Percentiles rank a stretch among this genome's conserved stretches.
These are phyloP conservation scores for Leptobrachium ailaonicum DNA, from an alignment of 2,113 vertebrate genomes.

Conservation along the genomic window DNA sequence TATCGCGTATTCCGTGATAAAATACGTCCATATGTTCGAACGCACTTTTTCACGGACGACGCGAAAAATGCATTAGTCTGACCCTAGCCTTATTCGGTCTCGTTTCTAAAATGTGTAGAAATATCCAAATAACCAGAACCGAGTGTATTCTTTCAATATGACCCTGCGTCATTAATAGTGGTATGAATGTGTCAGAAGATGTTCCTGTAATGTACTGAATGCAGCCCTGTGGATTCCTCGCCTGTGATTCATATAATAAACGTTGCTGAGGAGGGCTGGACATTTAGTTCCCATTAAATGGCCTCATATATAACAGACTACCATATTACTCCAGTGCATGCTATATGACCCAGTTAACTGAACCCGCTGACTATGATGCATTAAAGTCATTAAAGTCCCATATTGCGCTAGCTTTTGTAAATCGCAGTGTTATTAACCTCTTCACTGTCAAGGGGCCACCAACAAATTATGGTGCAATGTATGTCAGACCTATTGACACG, in stretches of 20 bases:
- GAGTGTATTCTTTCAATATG: too few species aligned
- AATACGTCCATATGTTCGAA: too few species aligned
- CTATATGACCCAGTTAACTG: slow-evolving; percentile 42
- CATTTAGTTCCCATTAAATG: slow-evolving; percentile 35
- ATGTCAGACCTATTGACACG: background rate
- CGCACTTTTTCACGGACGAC: too few species aligned
- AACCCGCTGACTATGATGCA: slow-evolving; percentile 40
- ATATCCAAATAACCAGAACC: too few species aligned
- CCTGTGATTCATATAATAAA: slow-evolving; percentile 7
- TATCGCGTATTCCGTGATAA: too few species aligned
- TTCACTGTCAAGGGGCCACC: slow-evolving; percentile 29
- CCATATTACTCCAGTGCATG: slow-evolving; percentile 39
- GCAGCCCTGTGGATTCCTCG: background rate
- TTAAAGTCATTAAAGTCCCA: slow-evolving; percentile 39
- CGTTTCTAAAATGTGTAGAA: too few species aligned
- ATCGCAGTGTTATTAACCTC: slow-evolving; percentile 21
- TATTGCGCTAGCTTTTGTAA: slow-evolving; percentile 38
- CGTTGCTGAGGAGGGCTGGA: slow-evolving; percentile 2
- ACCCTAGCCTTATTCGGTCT: too few species aligned
- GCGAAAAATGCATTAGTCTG: too few species aligned
- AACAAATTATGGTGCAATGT: slow-evolving; percentile 11
- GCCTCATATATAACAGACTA: slow-evolving; percentile 8
- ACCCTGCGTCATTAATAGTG: background rate
- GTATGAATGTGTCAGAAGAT: background rate
- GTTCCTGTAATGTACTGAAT: background rate